Evolutionary conservation across 2,797 vertebrate genomes (phyloP), one percentile per base, ranked within the genome.

Genomic region (Tadarida brasiliensis): DNA sequence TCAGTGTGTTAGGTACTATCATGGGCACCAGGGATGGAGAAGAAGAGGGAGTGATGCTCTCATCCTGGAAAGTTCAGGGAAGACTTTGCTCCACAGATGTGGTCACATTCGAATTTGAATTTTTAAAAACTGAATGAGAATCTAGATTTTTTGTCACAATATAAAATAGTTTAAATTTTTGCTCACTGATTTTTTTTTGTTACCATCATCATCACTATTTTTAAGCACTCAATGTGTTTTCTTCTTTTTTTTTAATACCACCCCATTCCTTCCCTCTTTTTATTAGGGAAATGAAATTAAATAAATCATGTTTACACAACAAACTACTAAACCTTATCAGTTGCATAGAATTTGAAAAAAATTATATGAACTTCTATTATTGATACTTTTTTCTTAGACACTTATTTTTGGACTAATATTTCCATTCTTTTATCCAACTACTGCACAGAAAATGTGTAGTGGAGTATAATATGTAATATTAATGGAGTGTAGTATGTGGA

Each of bases 381-480:
- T 78, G 26, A 26, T 83, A 11, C 8, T 56, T 81, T 81, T 96
- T 47, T 87, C 94, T n/a, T 61, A 86, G 11, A 20, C 83, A 28
- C 65, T 90, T 86, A 30, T 65, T 56, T 78, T 77, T 87, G 81
- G 19, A 84, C 15, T 82, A 65, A 44, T 20, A 11, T 90, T 92
- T 81, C 51, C 6, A 12, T 80, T 35, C n/a, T 51, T 71, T 73
- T 51, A 70, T 92, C 8, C 39, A 54, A 24, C 20, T 90, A 11
- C 12, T 63, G 71, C 57, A 89, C 28, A 94, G 63, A 97, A 81
- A 84, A 33, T 28, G 67, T 84, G 47, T 90, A 94, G 83, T 78
- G 54, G 39, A 57, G 17, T 63, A 8, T 17, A 74, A 26, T 74
- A 90, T 17, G 19, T 28, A n/a, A 54, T 54, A 51, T 33, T 90